Conservation (phyloP, 1,140 invertebrate species). For the Leptinotarsa texana region DNA sequence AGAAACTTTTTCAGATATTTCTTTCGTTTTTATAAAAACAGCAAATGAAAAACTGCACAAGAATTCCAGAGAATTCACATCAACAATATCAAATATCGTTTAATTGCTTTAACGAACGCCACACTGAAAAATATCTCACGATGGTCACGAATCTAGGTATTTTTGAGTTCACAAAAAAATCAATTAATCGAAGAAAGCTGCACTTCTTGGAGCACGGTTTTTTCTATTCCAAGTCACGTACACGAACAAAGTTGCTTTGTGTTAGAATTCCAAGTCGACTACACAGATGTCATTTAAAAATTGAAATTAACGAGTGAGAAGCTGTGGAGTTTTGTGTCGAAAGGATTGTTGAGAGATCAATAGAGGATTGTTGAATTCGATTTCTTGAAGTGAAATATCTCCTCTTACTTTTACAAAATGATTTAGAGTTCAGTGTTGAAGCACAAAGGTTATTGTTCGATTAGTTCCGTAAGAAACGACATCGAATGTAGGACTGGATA, state of each 20-base stretch:
- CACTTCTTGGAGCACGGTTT: constrained; percentile 4
- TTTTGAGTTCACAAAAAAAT: constrained; percentile 12
- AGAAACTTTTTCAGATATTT: background rate
- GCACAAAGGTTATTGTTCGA: too few species aligned
- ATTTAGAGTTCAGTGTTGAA: too few species aligned
- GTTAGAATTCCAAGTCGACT: background rate
- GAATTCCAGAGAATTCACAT: background rate
- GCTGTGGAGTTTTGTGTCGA: background rate
- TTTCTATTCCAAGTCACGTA: constrained; percentile 12
- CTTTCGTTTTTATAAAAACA: background rate
- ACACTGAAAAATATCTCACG: constrained; percentile 9
- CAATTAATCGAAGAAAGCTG: constrained; percentile 16
- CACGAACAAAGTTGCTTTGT: constrained; percentile 12
- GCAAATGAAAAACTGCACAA: background rate
- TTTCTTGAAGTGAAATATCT: too few species aligned
- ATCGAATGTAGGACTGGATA: too few species aligned
- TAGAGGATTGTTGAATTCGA: too few species aligned
- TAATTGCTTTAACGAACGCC: background rate
- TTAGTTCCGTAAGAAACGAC: too few species aligned
- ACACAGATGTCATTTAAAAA: background rate
- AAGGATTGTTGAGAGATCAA: background rate
- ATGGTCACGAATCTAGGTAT: background rate
- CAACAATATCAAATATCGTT: background rate
- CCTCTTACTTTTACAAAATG: too few species aligned
- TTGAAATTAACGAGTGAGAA: background rate